Percentiles rank a stretch among this genome's conserved stretches.
Conservation (phyloP, 2,888 invertebrate genomes). For the Erebia palarica region DNA sequence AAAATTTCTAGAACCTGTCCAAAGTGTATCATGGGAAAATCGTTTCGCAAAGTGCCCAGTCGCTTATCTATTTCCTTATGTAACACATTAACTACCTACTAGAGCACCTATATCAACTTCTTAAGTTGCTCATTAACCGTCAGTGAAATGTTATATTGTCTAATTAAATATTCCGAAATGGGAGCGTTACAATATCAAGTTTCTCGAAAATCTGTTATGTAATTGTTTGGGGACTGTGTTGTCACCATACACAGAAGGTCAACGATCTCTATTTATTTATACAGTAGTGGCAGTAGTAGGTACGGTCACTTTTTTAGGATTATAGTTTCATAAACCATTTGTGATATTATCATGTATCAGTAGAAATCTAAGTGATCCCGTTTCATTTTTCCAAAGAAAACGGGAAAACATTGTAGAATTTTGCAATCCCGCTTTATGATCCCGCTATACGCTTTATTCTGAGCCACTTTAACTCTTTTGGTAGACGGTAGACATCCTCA, state of each 20-base stretch:
- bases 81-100: slow-evolving; percentile 17
- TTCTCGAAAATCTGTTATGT: slow-evolving; percentile 6
- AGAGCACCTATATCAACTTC: slow-evolving; percentile 15
- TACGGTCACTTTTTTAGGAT: too few relatives aligned
- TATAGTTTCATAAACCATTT: too few relatives aligned
- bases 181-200: slow-evolving; percentile 19
- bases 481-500: too few relatives aligned
- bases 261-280: too few relatives aligned
- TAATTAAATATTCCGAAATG: slow-evolving; percentile 28
- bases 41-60: slow-evolving; percentile 26
- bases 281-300: too few relatives aligned
- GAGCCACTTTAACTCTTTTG: too few relatives aligned
- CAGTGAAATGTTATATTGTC: slow-evolving; percentile 27
- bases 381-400: too few relatives aligned
- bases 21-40: slow-evolving; percentile 28
- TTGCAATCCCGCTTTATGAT: too few relatives aligned
- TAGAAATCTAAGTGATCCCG: too few relatives aligned
- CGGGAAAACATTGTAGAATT: too few relatives aligned
- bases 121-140: slow-evolving; percentile 27
- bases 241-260: not conserved
- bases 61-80: slow-evolving; percentile 19
- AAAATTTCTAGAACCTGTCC: slow-evolving; percentile 9
- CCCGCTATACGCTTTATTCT: too few relatives aligned
- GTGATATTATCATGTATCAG: too few relatives aligned
- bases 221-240: not conserved